Conservation (phyloP, 2,113 vertebrate genomes). For the Nannobrachium achirus region DNA sequence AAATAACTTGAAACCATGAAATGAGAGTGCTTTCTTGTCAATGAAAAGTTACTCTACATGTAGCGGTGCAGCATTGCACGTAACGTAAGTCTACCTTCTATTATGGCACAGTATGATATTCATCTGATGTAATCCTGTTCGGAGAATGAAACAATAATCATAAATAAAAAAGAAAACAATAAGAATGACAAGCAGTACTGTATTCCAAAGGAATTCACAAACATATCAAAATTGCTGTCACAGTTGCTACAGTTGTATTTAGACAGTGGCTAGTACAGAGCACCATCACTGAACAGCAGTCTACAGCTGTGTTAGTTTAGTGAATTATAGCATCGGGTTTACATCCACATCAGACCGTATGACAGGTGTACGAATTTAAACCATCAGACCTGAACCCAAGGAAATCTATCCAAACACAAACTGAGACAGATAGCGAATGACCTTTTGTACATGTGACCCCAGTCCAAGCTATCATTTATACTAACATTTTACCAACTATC, state of each 20-base stretch:
- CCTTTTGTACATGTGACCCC: too few relatives aligned
- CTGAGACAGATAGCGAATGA: too few relatives aligned
- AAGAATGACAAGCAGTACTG: constrained; percentile 22
- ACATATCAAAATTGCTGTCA: constrained; percentile 52
- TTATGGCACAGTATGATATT: constrained; percentile 63
- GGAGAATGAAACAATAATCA: constrained; percentile 27
- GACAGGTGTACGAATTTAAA: too few relatives aligned
- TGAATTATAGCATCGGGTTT: constrained; percentile 2
- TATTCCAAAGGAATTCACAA: constrained; percentile 46
- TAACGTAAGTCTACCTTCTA: constrained; percentile 40
- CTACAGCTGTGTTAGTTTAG: constrained; percentile 3
- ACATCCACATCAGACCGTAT: neutral
- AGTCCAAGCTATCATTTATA: too few relatives aligned
- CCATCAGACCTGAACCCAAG: too few relatives aligned
- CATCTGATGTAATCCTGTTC: constrained; percentile 19
- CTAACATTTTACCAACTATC: too few relatives aligned
- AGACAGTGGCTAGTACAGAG: constrained; percentile 52
- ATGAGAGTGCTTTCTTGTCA: constrained; percentile 5
- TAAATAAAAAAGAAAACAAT: constrained; percentile 36
- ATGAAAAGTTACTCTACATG: constrained; percentile 18
- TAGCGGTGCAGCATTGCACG: constrained; percentile 8
- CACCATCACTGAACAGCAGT: constrained; percentile 55
- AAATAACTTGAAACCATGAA: constrained; percentile 6
- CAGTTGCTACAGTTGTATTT: constrained; percentile 50
- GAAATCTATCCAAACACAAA: too few relatives aligned